These are phyloP conservation scores for Corythoichthys intestinalis DNA, from an alignment of 2,113 vertebrate species.

Conservation along the genomic window DNA sequence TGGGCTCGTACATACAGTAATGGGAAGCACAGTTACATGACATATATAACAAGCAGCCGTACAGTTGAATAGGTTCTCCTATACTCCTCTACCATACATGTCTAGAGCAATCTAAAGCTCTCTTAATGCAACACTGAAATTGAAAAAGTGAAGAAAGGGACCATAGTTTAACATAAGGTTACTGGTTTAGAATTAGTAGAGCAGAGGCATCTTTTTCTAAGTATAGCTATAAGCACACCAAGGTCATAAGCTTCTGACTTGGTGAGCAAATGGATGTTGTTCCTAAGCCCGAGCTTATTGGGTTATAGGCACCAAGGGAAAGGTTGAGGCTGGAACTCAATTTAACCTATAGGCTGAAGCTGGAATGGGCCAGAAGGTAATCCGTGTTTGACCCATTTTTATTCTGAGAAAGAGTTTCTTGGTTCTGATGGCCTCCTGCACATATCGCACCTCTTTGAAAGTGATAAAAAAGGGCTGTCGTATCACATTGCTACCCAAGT, in stretches of 20 bases:
- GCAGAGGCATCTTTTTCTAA: conserved; percentile 27
- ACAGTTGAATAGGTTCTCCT: neutral
- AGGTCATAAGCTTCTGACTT: conserved; percentile 28
- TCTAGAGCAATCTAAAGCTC: neutral
- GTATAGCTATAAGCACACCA: conserved; percentile 21
- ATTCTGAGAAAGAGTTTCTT: conserved; percentile 19
- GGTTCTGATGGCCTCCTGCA: conserved; percentile 3
- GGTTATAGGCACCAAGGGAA: conserved; percentile 30
- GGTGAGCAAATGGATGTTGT: conserved; percentile 40
- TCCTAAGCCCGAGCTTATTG: conserved; percentile 52
- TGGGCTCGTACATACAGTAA: neutral
- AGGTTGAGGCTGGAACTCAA: conserved; percentile 44
- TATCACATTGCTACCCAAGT: neutral
- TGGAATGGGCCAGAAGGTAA: conserved; percentile 48
- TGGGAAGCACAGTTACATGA: neutral
- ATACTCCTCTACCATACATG: neutral
- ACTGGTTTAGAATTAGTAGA: conserved; percentile 33
- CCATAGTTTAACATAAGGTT: conserved; percentile 6
- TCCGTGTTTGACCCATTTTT: conserved; percentile 50
- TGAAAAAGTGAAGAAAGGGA: neutral
- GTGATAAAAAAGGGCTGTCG: neutral
- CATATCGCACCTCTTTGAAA: neutral
- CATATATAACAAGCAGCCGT: neutral
- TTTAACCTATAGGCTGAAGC: conserved; percentile 26
- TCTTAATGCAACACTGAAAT: neutral